These are phyloP conservation scores for Lasioglossum leucozonium DNA, from an alignment of 2,888 invertebrate species.

Conservation along the genomic window DNA sequence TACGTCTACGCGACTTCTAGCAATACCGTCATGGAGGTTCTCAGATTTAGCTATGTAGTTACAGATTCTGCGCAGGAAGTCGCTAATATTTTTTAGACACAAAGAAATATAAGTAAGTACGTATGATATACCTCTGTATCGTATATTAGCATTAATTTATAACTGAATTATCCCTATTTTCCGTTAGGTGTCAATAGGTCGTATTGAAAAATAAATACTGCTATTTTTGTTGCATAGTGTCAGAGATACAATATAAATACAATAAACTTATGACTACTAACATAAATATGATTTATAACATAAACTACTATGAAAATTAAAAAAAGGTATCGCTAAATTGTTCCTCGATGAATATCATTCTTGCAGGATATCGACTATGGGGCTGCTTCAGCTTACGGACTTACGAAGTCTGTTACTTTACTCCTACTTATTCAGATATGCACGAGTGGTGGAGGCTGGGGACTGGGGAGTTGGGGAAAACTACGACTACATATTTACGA, in stretches of 20 bases:
- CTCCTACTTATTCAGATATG: not conserved
- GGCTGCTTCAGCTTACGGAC: too few relatives aligned
- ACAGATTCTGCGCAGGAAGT: conserved; percentile 21
- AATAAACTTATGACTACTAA: too few relatives aligned
- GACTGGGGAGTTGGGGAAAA: too few relatives aligned
- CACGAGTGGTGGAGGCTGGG: too few relatives aligned
- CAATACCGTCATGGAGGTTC: conserved; percentile 62
- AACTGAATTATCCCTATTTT: not conserved
- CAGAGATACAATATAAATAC: not conserved
- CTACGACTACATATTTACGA: too few relatives aligned
- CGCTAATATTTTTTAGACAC: not conserved
- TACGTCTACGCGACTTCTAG: conserved; percentile 69
- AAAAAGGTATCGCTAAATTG: not conserved
- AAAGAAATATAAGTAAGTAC: conserved; percentile 13
- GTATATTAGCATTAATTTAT: not conserved
- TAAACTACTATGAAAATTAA: too few relatives aligned
- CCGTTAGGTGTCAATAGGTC: not conserved
- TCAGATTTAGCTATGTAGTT: not conserved
- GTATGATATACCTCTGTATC: too few relatives aligned
- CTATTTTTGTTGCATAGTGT: not conserved
- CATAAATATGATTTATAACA: too few relatives aligned
- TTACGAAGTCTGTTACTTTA: not conserved
- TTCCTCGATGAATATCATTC: too few relatives aligned
- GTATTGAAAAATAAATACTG: not conserved
- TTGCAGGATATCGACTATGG: too few relatives aligned